A percentile compares a stretch with the other conserved stretches of the same genome.
phyloP scores from a whole-genome alignment of 2,113 vertebrate species.

The Sinocyclocheilus grahami region DNA sequence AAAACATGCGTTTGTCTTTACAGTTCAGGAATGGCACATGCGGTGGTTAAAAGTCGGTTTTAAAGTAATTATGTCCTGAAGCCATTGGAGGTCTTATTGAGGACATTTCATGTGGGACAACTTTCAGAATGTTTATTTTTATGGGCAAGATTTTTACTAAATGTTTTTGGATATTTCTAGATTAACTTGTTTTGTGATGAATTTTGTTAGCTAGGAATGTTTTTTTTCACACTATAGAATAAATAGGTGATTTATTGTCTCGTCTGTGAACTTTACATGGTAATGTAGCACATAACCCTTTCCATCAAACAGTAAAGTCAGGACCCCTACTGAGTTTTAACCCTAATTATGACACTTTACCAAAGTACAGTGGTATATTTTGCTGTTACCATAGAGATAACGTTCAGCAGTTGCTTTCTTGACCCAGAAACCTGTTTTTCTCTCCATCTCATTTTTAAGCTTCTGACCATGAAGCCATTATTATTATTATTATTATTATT shows the following conservation, averaged over 20 bases:
- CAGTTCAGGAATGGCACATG: not conserved
- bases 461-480: not conserved
- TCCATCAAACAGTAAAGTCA: slow-evolving; percentile 17
- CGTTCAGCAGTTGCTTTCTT: slow-evolving; percentile 25
- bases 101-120: not conserved
- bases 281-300: not conserved
- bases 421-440: slow-evolving; percentile 52
- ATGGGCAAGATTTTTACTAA: not conserved
- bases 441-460: slow-evolving; percentile 1
- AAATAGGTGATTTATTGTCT: slow-evolving; percentile 13
- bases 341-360: slow-evolving; percentile 39
- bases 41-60: not conserved
- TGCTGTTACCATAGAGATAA: slow-evolving; percentile 37
- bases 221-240: not conserved
- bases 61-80: not conserved
- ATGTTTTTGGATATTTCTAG: not conserved
- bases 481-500: not conserved
- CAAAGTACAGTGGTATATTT: not conserved
- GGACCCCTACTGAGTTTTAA: slow-evolving; percentile 36
- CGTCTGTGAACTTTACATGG: not conserved
- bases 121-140: not conserved
- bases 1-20: not conserved
- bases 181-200: not conserved
- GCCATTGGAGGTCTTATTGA: not conserved
- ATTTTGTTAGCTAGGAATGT: not conserved